Base-by-base conservation (phyloP, 2,888 invertebrate species). In the Phyto melanocephala region DNA sequence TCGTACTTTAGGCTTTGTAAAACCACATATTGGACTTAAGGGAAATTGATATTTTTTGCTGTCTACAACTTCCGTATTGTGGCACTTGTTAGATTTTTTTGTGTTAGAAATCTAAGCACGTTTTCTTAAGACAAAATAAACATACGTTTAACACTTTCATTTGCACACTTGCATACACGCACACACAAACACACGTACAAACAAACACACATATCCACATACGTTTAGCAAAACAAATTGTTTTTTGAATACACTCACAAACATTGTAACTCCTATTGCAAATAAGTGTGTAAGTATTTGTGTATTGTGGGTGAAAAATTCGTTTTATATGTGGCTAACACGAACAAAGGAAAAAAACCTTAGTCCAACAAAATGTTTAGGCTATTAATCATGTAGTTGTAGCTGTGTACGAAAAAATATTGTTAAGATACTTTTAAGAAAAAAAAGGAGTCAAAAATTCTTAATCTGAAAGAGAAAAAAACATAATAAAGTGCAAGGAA, bases 331-430 rank as follows among this genome's bases (percentile, higher is more conserved):
- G 40, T 40, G 54, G 74, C 74, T 74, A 52, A n/a, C 10, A 47
- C 1, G 11, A n/a, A 24, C 22, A 1, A 11, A 15, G 47, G 33
- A 45, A 24, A 33, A 35, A 75, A 70, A 20, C 56, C 56, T 42
- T 52, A 42, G 45, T 54, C 68, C 37, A 47, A 67, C 37, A 47
- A 74, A 76, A 71, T 63, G 45, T 62, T 74, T 37, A 54, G 63
- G 63, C 37, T 80, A 80, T 83, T 79, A 84, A 83, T 84, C 77
- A 86, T 85, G 86, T 85, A 84, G 65, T 81, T 85, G 86, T 85
- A 84, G 65, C 81, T 85, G 86, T 86, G 76, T 76, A 28, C 20
- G n/a, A 60, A 58, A 15, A 37, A 28, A 42, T 52, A 56, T n/a
- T 65, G 17, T 47, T 15, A 47, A 50, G 50, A 56, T 11, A 11